Evolutionary conservation across 1,140 invertebrate genomes (phyloP), one percentile per base, ranked within the genome.

Genomic region (Epicauta chinensis): DNA sequence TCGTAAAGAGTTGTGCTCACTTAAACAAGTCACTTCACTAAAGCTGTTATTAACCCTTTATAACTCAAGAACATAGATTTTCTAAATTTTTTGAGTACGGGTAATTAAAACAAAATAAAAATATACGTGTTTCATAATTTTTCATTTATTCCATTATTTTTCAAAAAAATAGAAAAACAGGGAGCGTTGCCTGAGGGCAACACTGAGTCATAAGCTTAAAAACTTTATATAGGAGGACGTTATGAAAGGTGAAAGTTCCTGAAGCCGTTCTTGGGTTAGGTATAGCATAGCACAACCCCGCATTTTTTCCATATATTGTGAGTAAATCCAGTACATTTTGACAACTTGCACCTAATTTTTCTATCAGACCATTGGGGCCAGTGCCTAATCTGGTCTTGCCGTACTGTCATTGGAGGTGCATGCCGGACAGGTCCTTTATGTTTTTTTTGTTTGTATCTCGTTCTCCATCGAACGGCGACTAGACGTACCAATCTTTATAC

Each of bases 381-480:
- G 53, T 71, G 65, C 5, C 65, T 62, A 53, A 65, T 59, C 29
- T 68, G 59, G 43, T 72, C 67, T 54, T 59, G 54, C 1, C 65
- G 49, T 15, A 68, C 62, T 44, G 59, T 59, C 14, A 46, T 37
- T 35, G 61, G 60, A 44, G 65, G 66, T 15, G 42, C 53, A 50
- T 62, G 42, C 17, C 64, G 62, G 11, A 59, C 53, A 43, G 56
- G 59, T 17, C 62, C 61, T 58, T 63, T 63, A 31, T 50, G 59
- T n/a, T 47, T 14, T 61, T 60, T 46, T 67, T 56, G 39, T 10
- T 30, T 41, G 39, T 1, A 41, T 23, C 9, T 14, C 42, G 14
- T 45, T 31, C 32, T 45, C 42, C 4, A 45, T 45, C 14, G 23
- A 45, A 1, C 30, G n/a, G 7, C 42, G 42, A n/a, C 32, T 45